A percentile compares a stretch with the other conserved stretches of the same genome.
Evolutionary conservation across 2,113 vertebrate genomes (phyloP).

Genomic region (Vulpes ferrilata): DNA sequence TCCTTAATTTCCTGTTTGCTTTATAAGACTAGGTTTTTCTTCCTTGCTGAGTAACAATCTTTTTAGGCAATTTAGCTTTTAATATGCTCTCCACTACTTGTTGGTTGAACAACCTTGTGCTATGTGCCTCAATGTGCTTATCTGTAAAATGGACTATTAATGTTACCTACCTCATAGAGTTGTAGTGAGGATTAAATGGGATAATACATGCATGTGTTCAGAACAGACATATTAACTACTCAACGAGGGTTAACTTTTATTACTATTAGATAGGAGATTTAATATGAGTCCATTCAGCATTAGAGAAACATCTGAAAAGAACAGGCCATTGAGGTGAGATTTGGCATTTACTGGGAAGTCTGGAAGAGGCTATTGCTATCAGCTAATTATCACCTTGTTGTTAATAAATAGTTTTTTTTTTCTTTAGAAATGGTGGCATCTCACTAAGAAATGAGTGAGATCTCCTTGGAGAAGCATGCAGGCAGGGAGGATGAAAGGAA

Average conservation of each 20-base stretch:
- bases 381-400: background rate
- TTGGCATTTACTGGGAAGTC: background rate
- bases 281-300: background rate
- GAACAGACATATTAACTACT: constrained; percentile 23
- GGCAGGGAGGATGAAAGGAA: background rate
- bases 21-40: constrained; percentile 3
- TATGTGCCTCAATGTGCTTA: background rate
- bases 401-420: background rate
- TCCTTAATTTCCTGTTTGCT: constrained; percentile 41
- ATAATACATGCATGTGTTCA: background rate
- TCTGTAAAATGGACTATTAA: background rate
- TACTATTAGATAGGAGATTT: constrained; percentile 36
- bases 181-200: background rate
- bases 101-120: background rate
- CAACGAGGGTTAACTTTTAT: background rate
- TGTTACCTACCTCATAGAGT: background rate
- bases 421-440: background rate
- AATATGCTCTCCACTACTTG: background rate
- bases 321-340: background rate
- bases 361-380: background rate
- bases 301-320: constrained; percentile 33
- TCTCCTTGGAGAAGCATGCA: background rate
- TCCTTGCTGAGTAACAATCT: background rate
- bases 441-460: background rate
- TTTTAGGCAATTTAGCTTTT: constrained; percentile 12